Evolutionary conservation across 2,113 vertebrate species (phyloP).

Genomic region (Diadophis punctatus): DNA sequence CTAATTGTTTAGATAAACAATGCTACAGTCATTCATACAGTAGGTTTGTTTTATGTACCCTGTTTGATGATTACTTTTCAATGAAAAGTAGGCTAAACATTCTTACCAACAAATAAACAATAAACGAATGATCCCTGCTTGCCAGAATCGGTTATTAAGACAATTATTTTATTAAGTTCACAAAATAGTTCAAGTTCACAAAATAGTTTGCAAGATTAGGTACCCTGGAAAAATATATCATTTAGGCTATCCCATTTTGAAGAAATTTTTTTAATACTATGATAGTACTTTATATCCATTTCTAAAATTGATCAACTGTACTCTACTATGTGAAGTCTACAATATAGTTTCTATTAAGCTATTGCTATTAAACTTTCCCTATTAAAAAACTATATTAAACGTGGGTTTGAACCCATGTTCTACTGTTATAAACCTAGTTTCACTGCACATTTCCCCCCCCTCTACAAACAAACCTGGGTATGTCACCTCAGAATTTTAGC

Average conservation of each 20-base stretch:
- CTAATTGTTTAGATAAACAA: slow-evolving; percentile 20
- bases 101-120: not conserved
- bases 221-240: not conserved
- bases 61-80: not conserved
- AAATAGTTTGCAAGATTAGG: not conserved
- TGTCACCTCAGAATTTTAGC: not conserved
- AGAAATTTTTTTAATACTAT: not conserved
- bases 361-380: not conserved
- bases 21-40: not conserved
- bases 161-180: not conserved
- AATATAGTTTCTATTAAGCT: not conserved
- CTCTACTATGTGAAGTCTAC: not conserved
- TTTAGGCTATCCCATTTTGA: not conserved
- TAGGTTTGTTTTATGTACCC: not conserved
- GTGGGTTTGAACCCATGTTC: not conserved
- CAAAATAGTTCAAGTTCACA: not conserved
- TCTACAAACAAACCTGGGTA: not conserved
- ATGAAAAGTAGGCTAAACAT: not conserved
- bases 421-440: not conserved
- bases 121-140: not conserved
- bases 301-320: not conserved
- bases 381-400: not conserved
- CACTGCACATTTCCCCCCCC: not conserved
- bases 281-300: not conserved
- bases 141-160: not conserved